Base-by-base conservation (phyloP, 1,140 invertebrate species). In the Patella vulgata region DNA sequence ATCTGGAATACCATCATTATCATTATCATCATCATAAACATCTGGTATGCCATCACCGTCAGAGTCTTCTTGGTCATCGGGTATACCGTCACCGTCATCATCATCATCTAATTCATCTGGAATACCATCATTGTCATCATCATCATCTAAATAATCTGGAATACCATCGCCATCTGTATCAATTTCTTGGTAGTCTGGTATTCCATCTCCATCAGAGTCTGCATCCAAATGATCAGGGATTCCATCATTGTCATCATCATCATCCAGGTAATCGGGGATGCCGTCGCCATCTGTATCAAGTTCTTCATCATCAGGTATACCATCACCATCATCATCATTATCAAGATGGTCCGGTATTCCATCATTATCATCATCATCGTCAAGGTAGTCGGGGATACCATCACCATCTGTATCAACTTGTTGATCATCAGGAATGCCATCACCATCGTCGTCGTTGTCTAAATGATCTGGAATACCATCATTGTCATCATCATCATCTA, bases 1-100 rank as follows among this genome's bases (percentile, higher is more conserved):
- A 61, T 80, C 76, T 25, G 72, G 74, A 17, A 78, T 74, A 11
- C 78, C 70, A 55, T 74, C 71, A 11, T 69, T 63, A 58, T 78
- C 70, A 48, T 62, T 65, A 53, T 73, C 71, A 36, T 68, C 51
- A 31, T 76, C 74, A n/a, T 68, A n/a, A 59, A 66, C 21, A 53
- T 82, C 79, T 2, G 78, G 78, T 33, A 82, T 76, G 11, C 80
- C 81, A 64, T 83, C 80, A 40, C 67, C 68, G 66, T 81, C 75
- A 58, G 80, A 77, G 47, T 75, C 69, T 33, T 80, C 73, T 31
- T 64, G 36, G 70, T 74, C 56, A 68, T 79, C 74, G 0, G 79
- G 77, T 42, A 81, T 80, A 1, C 79, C 77, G 65, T 81, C 78
- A 19, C 70, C 66, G 46, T 80, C 77, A 28, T 57, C 62, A 59